Conservation (phyloP, 2,888 invertebrate genomes). For the Noctua janthina region DNA sequence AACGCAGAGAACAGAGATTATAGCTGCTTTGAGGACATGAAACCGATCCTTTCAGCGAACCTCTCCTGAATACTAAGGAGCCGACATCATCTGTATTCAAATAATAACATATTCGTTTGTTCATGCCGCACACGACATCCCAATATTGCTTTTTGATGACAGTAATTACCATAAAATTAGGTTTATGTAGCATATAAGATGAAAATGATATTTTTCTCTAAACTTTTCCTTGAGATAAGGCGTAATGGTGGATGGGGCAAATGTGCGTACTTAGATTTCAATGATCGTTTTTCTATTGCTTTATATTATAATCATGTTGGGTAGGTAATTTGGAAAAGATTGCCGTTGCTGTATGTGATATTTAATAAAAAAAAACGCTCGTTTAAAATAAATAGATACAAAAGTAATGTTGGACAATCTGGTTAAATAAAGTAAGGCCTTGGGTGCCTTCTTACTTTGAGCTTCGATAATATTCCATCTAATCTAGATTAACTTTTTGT, state of each 20-base stretch:
- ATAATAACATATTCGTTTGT: slow-evolving; percentile 72
- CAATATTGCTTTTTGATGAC: slow-evolving; percentile 74
- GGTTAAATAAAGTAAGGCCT: background rate
- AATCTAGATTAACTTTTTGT: background rate
- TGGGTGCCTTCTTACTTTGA: background rate
- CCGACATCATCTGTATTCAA: slow-evolving; percentile 71
- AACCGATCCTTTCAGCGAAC: slow-evolving; percentile 57
- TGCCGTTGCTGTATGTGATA: background rate
- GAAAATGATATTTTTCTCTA: slow-evolving; percentile 65
- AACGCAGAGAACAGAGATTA: slow-evolving; percentile 62
- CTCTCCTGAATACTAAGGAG: slow-evolving; percentile 61
- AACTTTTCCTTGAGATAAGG: slow-evolving; percentile 44
- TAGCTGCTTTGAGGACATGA: slow-evolving; percentile 61
- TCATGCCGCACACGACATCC: slow-evolving; percentile 67
- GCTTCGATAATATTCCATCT: background rate
- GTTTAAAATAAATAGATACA: background rate
- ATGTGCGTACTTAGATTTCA: slow-evolving; percentile 49
- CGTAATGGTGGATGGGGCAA: slow-evolving; percentile 26
- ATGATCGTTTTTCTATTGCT: slow-evolving; percentile 52
- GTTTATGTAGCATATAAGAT: slow-evolving; percentile 64
- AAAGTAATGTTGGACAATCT: background rate
- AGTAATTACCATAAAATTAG: slow-evolving; percentile 71
- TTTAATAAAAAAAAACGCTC: background rate
- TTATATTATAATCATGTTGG: slow-evolving; percentile 29
- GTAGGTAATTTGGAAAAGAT: slow-evolving; percentile 23